Evolutionary conservation across 2,888 invertebrate species (phyloP).

Genomic region (Rhyacophila evoluta): DNA sequence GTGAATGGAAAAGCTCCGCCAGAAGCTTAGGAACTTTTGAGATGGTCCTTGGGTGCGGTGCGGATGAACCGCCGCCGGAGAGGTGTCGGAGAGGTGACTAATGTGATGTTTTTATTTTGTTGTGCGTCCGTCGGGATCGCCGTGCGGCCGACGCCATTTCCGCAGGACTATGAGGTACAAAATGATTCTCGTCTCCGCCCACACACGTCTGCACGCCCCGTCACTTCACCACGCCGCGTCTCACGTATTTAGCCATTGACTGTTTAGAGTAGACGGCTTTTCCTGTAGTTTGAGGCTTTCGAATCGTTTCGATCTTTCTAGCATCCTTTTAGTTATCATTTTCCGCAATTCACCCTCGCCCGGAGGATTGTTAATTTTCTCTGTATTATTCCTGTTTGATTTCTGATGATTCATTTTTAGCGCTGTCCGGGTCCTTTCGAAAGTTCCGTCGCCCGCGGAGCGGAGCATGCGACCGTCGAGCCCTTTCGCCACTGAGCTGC

Average conservation of each 20-base stretch:
- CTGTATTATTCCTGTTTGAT: slow-evolving; percentile 44
- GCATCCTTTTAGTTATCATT: slow-evolving; percentile 59
- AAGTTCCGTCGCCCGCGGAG: neutral
- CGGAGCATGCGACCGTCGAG: neutral
- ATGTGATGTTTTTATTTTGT: slow-evolving; percentile 76
- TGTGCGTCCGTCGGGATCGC: slow-evolving; percentile 79
- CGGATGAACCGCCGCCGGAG: neutral
- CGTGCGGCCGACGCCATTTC: slow-evolving; percentile 75
- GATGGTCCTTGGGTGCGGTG: slow-evolving; percentile 82
- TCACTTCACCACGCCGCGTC: slow-evolving; percentile 63
- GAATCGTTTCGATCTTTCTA: slow-evolving; percentile 60
- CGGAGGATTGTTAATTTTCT: slow-evolving; percentile 45
- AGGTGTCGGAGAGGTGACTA: slow-evolving; percentile 65
- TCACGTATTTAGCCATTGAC: slow-evolving; percentile 61
- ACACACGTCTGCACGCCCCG: slow-evolving; percentile 59
- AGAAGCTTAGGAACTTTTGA: slow-evolving; percentile 87
- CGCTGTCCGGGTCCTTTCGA: slow-evolving; percentile 39
- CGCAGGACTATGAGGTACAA: slow-evolving; percentile 89
- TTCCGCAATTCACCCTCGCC: slow-evolving; percentile 52
- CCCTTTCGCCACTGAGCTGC: slow-evolving; percentile 19
- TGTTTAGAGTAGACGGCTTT: slow-evolving; percentile 72
- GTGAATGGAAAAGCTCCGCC: slow-evolving; percentile 57
- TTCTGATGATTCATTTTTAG: slow-evolving; percentile 40
- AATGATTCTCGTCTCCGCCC: slow-evolving; percentile 66
- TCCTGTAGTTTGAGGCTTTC: slow-evolving; percentile 72